Conservation (phyloP, 2,797 vertebrate species). For the Tenualosa thibaudeaui region DNA sequence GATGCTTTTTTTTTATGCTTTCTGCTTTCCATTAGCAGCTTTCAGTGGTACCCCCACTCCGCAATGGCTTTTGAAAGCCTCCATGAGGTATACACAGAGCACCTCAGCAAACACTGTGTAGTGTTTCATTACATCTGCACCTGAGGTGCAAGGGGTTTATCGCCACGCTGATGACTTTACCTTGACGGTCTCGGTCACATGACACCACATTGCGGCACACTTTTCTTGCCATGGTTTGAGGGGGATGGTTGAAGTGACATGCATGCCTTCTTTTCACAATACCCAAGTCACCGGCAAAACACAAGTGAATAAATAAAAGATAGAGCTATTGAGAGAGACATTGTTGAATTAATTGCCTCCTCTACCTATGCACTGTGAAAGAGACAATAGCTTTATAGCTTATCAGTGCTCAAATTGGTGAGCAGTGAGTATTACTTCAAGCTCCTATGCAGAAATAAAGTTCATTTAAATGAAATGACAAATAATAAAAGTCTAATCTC, state of each 20-base stretch:
- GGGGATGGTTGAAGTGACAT: neutral
- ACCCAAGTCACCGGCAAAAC: conserved; percentile 16
- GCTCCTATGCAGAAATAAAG: neutral
- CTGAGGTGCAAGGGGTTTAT: conserved; percentile 16
- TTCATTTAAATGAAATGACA: conserved; percentile 11
- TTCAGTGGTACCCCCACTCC: neutral
- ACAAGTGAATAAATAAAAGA: conserved; percentile 17
- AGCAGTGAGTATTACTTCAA: neutral
- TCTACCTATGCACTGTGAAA: conserved; percentile 19
- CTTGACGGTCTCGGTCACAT: neutral
- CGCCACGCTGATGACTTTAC: conserved; percentile 24
- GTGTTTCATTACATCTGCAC: conserved; percentile 23
- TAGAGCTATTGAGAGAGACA: neutral
- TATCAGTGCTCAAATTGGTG: neutral
- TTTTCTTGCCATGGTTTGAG: neutral
- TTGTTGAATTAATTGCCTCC: conserved; percentile 23
- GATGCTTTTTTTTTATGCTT: conserved; percentile 21
- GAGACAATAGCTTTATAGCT: conserved; percentile 4
- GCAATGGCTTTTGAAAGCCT: conserved; percentile 17
- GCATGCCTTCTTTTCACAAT: conserved; percentile 5
- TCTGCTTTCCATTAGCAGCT: conserved; percentile 20
- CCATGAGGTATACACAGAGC: conserved; percentile 16
- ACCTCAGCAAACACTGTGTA: conserved; percentile 21
- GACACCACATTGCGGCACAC: neutral
- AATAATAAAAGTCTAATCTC: neutral